These are phyloP conservation scores for Cheilosia urbana DNA, from an alignment of 2,888 invertebrate species.

Conservation along the genomic window DNA sequence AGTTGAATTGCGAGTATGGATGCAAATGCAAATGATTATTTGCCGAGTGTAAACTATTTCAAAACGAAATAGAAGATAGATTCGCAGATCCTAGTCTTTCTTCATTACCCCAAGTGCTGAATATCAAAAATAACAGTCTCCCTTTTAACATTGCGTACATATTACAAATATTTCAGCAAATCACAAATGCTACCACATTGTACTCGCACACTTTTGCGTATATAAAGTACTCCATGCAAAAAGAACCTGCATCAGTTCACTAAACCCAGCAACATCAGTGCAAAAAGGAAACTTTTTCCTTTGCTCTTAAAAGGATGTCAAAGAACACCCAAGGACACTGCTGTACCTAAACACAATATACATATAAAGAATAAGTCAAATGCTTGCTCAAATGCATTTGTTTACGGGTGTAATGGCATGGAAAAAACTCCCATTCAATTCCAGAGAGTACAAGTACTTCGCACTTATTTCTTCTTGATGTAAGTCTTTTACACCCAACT, in stretches of 20 bases:
- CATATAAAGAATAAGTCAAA: slow-evolving; percentile 36
- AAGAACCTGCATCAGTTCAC: slow-evolving; percentile 34
- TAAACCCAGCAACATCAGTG: slow-evolving; percentile 17
- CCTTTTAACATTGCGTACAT: no score
- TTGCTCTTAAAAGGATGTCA: slow-evolving; percentile 18
- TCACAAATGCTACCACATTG: background rate
- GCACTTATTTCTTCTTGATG: slow-evolving; percentile 65
- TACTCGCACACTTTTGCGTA: background rate
- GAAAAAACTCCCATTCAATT: slow-evolving; percentile 67
- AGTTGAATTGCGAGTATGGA: no score
- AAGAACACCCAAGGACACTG: slow-evolving; percentile 22
- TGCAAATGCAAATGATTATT: no score
- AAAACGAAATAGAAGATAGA: no score
- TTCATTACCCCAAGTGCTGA: no score
- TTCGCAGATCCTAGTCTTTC: no score
- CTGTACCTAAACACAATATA: background rate
- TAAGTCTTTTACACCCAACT: slow-evolving; percentile 27
- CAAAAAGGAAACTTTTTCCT: slow-evolving; percentile 1
- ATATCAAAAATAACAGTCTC: no score
- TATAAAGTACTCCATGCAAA: background rate
- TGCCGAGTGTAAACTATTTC: no score
- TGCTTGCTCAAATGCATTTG: slow-evolving; percentile 63
- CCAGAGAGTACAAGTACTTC: slow-evolving; percentile 67
- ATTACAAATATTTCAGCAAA: background rate
- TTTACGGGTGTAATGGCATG: slow-evolving; percentile 70